phyloP scores from a whole-genome alignment of 2,797 vertebrate genomes.

The Nasua narica region DNA sequence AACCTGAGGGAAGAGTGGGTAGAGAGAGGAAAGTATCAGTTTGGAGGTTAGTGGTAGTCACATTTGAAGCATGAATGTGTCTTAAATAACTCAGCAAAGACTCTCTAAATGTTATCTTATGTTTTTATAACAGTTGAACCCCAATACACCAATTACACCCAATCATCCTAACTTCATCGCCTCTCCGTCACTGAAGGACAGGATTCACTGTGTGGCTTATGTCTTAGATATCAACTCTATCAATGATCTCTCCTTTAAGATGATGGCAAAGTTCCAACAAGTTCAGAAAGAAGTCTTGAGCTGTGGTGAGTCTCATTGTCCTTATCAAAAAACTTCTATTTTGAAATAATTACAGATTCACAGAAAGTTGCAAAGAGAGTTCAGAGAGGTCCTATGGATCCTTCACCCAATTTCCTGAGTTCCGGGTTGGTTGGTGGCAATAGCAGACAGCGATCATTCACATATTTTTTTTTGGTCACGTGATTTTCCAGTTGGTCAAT shows the following conservation, averaged over 20 bases:
- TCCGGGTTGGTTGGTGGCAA: neutral
- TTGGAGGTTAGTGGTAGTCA: neutral
- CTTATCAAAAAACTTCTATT: neutral
- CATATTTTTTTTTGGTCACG: neutral
- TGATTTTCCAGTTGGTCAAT: neutral
- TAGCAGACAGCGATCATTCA: neutral
- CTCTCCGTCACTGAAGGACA: slow-evolving; percentile 53
- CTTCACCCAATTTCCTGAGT: neutral
- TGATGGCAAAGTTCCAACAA: slow-evolving; percentile 39
- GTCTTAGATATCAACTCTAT: slow-evolving; percentile 71
- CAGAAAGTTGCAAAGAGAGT: neutral
- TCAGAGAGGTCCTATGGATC: neutral
- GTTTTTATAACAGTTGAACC: slow-evolving; percentile 48
- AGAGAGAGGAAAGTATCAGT: neutral
- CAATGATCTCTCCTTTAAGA: slow-evolving; percentile 43
- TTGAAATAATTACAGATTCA: neutral
- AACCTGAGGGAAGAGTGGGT: neutral
- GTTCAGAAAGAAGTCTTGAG: slow-evolving; percentile 23
- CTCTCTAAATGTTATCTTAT: neutral
- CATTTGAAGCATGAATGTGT: slow-evolving; percentile 4
- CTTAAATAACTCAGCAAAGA: neutral
- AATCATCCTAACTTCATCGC: neutral
- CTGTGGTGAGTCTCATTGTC: slow-evolving; percentile 41
- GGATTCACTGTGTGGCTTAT: slow-evolving; percentile 75
- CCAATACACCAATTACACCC: neutral